These are phyloP conservation scores for Archegozetes longisetosus DNA, from an alignment of 1,140 invertebrate genomes.

Conservation along the genomic window DNA sequence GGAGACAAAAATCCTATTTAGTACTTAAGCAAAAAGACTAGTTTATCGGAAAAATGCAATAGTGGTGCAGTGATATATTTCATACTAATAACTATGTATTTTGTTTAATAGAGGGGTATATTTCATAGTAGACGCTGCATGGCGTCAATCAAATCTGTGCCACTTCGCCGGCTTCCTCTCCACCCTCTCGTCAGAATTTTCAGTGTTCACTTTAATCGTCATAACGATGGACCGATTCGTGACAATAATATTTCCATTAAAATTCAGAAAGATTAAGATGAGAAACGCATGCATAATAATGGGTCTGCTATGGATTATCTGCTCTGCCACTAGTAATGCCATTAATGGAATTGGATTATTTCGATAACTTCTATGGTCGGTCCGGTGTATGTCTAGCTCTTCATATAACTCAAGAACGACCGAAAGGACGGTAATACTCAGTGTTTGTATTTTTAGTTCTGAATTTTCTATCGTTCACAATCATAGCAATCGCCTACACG, in stretches of 20 bases:
- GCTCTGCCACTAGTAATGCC: slow-evolving; percentile 31
- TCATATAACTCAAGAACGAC: slow-evolving; percentile 38
- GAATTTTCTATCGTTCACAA: slow-evolving; percentile 37
- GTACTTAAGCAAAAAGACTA: too few species aligned
- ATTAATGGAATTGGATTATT: slow-evolving; percentile 16
- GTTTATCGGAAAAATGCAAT: too few species aligned
- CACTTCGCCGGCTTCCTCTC: slow-evolving; percentile 43
- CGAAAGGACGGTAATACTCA: slow-evolving; percentile 42
- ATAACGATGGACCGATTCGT: slow-evolving; percentile 41
- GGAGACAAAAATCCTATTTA: too few species aligned
- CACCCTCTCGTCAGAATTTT: slow-evolving; percentile 47
- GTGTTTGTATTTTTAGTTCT: slow-evolving; percentile 39
- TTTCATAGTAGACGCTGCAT: slow-evolving; percentile 33
- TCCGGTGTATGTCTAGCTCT: slow-evolving; percentile 42
- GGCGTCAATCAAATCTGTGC: slow-evolving; percentile 36
- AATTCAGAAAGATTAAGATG: slow-evolving; percentile 36
- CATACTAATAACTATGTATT: too few species aligned
- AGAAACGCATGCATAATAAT: slow-evolving; percentile 39
- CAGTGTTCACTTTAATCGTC: slow-evolving; percentile 43
- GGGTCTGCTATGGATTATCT: slow-evolving; percentile 42
- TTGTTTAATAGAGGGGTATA: slow-evolving; percentile 33
- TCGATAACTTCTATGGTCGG: slow-evolving; percentile 36
- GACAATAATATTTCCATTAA: slow-evolving; percentile 39
- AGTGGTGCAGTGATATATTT: too few species aligned
- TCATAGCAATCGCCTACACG: slow-evolving; percentile 38